Percentiles rank a stretch among this genome's conserved stretches.
Evolutionary conservation across 2,797 vertebrate genomes (phyloP).

Genomic region (Neostethus bicornis): DNA sequence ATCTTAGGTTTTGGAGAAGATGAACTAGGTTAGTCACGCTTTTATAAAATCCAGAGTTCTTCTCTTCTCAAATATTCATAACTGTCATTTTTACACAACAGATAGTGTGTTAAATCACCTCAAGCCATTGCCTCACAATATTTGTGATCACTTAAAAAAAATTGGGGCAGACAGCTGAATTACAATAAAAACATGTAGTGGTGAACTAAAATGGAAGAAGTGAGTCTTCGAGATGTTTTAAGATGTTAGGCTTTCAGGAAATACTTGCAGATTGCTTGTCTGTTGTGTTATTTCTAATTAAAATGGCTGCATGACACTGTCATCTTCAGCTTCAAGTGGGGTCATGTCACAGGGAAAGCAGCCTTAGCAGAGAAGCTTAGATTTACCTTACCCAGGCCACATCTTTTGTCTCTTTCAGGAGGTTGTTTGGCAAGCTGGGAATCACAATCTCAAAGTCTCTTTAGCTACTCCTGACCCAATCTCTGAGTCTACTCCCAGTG

Average conservation of each 20-base stretch:
- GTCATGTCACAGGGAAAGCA: too few relatives aligned
- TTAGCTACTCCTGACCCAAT: too few relatives aligned
- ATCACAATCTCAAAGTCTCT: too few relatives aligned
- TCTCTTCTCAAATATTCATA: slow-evolving; percentile 7
- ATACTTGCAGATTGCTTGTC: slow-evolving; percentile 48
- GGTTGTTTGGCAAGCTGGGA: too few relatives aligned
- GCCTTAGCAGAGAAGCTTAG: too few relatives aligned
- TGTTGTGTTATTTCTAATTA: slow-evolving; percentile 59
- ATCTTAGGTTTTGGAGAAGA: slow-evolving; percentile 97
- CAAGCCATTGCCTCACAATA: slow-evolving; percentile 19
- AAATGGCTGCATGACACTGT: too few relatives aligned
- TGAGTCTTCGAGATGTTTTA: slow-evolving; percentile 45
- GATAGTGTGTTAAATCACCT: slow-evolving; percentile 50
- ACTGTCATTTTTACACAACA: slow-evolving; percentile 64
- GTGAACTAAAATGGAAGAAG: slow-evolving; percentile 57
- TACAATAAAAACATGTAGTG: slow-evolving; percentile 29
- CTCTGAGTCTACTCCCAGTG: too few relatives aligned
- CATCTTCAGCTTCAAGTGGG: too few relatives aligned
- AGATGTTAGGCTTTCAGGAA: slow-evolving; percentile 41
- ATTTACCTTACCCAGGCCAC: too few relatives aligned
- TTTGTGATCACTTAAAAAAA: slow-evolving; percentile 39
- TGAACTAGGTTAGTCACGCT: slow-evolving; percentile 87
- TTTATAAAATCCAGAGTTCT: slow-evolving; percentile 4
- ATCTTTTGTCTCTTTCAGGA: too few relatives aligned
- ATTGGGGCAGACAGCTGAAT: slow-evolving; percentile 31